These are phyloP conservation scores for Pelodiscus sinensis DNA, from an alignment of 2,113 vertebrate genomes.

Conservation along the genomic window DNA sequence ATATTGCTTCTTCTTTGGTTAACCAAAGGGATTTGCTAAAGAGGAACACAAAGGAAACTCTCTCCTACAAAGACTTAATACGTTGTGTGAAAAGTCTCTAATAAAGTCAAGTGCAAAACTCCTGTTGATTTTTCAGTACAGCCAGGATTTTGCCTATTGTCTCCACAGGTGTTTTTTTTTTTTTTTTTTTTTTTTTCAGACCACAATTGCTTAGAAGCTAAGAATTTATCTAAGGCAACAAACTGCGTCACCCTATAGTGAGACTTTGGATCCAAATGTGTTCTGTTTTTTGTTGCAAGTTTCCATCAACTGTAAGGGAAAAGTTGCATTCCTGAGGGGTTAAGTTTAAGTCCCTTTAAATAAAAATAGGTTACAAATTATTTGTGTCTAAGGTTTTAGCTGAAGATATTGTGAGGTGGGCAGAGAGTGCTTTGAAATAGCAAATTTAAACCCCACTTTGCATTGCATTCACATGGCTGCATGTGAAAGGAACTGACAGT, in stretches of 20 bases:
- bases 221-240: not conserved
- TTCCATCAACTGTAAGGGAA: not conserved
- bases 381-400: not conserved
- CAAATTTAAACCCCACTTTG: not conserved
- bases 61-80: not conserved
- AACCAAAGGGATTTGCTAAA: not conserved
- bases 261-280: not conserved
- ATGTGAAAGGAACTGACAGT: not conserved
- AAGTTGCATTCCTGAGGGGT: not conserved
- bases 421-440: not conserved
- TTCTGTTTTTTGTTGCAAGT: not conserved
- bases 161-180: not conserved
- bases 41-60: not conserved
- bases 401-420: not conserved
- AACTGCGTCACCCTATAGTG: not conserved
- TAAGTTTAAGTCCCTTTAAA: not conserved
- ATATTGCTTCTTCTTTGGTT: not conserved
- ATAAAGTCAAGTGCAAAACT: not conserved
- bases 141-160: not conserved
- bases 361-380: not conserved
- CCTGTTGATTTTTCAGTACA: not conserved
- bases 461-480: constrained; percentile 1
- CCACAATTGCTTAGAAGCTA: not conserved
- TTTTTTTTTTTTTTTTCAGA: not conserved
- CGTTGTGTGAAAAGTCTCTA: not conserved